phyloP scores from a whole-genome alignment of 2,888 invertebrate species.

The Tenthredo scrophulariae region DNA sequence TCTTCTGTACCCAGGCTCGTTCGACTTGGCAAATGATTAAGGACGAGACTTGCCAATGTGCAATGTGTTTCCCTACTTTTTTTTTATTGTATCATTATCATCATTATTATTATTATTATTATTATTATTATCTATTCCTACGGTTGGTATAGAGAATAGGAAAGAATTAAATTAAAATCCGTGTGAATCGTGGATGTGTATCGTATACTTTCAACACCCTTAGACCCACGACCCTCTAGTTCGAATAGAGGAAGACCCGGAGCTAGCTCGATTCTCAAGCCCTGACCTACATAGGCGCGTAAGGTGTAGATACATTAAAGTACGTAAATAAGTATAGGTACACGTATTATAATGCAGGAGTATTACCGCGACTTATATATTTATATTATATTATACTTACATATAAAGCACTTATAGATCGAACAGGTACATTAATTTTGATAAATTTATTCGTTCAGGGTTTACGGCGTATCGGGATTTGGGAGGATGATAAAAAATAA shows the following conservation, averaged over 20 bases:
- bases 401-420: too few relatives aligned
- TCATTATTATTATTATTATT: not conserved
- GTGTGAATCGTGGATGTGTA: not conserved
- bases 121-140: not conserved
- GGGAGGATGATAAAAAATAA: not conserved
- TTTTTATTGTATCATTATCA: not conserved
- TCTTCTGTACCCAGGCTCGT: not conserved
- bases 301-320: constrained; percentile 37
- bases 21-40: constrained; percentile 38
- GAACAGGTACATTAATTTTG: too few relatives aligned
- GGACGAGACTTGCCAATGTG: not conserved
- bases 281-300: constrained; percentile 77
- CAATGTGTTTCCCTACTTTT: not conserved
- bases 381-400: too few relatives aligned
- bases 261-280: constrained; percentile 76
- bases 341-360: not conserved
- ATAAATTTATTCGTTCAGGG: not conserved
- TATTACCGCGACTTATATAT: too few relatives aligned
- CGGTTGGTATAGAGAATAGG: too few relatives aligned
- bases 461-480: not conserved
- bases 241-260: constrained; percentile 71
- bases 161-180: too few relatives aligned
- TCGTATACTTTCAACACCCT: not conserved
- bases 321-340: not conserved
- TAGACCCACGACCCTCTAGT: not conserved